Evolutionary conservation across 2,797 vertebrate species (phyloP).

Genomic region (Dermochelys coriacea): DNA sequence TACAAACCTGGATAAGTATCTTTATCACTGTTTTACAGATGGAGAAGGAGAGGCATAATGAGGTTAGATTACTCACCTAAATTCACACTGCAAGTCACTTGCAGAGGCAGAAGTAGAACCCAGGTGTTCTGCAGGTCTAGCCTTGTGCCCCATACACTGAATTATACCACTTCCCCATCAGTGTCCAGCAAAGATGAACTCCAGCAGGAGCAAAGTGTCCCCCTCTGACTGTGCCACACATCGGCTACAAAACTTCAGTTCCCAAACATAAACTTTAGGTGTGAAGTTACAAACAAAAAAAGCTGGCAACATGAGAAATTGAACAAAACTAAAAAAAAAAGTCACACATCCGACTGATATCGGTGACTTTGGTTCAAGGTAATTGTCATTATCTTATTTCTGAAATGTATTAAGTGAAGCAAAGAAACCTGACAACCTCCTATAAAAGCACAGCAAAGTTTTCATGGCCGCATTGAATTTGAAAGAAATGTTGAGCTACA

Average conservation of each 20-base stretch:
- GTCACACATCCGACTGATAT: neutral
- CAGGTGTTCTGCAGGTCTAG: accelerated
- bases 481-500: neutral
- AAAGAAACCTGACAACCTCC: neutral
- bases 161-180: neutral
- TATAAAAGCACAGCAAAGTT: neutral
- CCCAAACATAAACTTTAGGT: neutral
- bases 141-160: neutral
- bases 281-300: neutral
- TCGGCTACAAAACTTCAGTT: neutral
- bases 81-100: neutral
- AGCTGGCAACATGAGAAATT: neutral
- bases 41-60: neutral
- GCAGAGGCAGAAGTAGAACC: neutral
- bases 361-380: neutral
- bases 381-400: neutral
- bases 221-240: neutral
- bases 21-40: neutral
- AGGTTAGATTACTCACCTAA: neutral
- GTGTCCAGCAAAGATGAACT: neutral
- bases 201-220: neutral
- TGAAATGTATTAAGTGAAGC: neutral
- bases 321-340: neutral
- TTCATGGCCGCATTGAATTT: neutral
- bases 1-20: accelerated